Evolutionary conservation across 2,888 invertebrate genomes (phyloP).

Genomic region (Desoria tigrina): DNA sequence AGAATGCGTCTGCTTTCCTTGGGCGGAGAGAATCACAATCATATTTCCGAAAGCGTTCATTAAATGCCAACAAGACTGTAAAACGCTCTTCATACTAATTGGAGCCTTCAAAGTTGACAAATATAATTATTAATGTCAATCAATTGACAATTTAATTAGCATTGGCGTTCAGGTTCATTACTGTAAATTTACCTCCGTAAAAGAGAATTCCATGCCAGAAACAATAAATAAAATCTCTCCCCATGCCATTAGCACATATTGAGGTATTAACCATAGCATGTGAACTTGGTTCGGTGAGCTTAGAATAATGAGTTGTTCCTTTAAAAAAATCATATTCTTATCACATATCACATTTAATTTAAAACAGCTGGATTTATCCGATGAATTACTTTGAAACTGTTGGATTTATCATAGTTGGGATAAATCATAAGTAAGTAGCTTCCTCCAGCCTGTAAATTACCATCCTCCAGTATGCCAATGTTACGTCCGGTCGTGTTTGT

Average conservation of each 20-base stretch:
- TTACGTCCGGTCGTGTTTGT: too few relatives aligned
- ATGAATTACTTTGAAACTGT: neutral
- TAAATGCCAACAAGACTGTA: constrained; percentile 81
- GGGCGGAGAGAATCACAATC: constrained; percentile 85
- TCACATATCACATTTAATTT: too few relatives aligned
- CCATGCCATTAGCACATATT: constrained; percentile 75
- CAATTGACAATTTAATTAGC: constrained; percentile 2
- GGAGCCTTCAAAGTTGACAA: constrained; percentile 65
- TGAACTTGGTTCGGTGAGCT: constrained; percentile 73
- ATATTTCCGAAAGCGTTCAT: constrained; percentile 80
- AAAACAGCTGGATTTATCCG: too few relatives aligned
- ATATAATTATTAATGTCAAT: neutral
- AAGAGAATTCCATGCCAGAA: constrained; percentile 79
- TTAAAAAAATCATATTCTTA: neutral
- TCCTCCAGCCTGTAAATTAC: constrained; percentile 32
- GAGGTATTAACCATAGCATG: constrained; percentile 78
- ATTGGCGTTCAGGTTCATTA: too few relatives aligned
- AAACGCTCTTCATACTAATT: constrained; percentile 77
- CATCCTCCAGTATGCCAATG: neutral
- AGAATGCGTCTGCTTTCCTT: constrained; percentile 66
- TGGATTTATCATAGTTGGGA: neutral
- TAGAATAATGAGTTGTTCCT: constrained; percentile 59
- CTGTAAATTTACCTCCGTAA: constrained; percentile 66
- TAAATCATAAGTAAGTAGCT: constrained; percentile 37
- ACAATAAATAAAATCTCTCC: constrained; percentile 83